These are phyloP conservation scores for Drosophila gaucha DNA, from an alignment of 2,888 invertebrate species.

Conservation along the genomic window DNA sequence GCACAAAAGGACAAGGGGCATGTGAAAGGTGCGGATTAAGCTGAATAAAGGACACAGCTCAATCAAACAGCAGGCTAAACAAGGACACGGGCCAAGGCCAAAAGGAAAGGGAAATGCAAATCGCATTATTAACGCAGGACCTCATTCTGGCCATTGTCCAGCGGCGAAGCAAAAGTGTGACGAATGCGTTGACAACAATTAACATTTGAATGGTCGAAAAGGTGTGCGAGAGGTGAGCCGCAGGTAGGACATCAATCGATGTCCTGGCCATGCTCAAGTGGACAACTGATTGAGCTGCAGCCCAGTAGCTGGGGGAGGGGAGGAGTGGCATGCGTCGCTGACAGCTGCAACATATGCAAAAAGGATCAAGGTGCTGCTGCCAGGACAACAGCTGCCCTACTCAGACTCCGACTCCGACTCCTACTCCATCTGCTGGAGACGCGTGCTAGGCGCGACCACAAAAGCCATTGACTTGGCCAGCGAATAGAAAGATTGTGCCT, in stretches of 20 bases:
- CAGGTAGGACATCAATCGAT: constrained; percentile 24
- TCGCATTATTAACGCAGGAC: constrained; percentile 82
- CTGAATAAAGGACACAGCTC: constrained; percentile 60
- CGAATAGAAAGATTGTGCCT: constrained; percentile 57
- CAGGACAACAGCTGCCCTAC: constrained; percentile 59
- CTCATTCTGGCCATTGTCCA: constrained; percentile 59
- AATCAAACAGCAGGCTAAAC: constrained; percentile 72
- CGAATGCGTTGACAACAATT: constrained; percentile 77
- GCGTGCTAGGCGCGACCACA: constrained; percentile 73
- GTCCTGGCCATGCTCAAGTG: constrained; percentile 55
- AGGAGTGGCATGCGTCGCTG: constrained; percentile 26
- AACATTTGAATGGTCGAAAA: constrained; percentile 38
- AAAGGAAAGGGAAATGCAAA: constrained; percentile 79
- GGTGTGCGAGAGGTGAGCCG: constrained; percentile 42
- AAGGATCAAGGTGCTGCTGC: constrained; percentile 30
- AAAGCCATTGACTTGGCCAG: constrained; percentile 70
- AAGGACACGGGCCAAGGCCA: constrained; percentile 32
- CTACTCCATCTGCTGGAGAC: constrained; percentile 44
- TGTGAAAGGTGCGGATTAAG: constrained; percentile 68
- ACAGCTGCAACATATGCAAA: constrained; percentile 75
- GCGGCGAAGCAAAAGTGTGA: constrained; percentile 64
- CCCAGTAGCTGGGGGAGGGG: constrained; percentile 18
- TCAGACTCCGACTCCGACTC: constrained; percentile 10
- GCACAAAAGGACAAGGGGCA: constrained; percentile 25
- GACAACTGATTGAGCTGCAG: constrained; percentile 64